A percentile compares a stretch with the other conserved stretches of the same genome.
Conservation (phyloP, 64 coral and sea anemone species). For the Dendrophyllia cribrosa region DNA sequence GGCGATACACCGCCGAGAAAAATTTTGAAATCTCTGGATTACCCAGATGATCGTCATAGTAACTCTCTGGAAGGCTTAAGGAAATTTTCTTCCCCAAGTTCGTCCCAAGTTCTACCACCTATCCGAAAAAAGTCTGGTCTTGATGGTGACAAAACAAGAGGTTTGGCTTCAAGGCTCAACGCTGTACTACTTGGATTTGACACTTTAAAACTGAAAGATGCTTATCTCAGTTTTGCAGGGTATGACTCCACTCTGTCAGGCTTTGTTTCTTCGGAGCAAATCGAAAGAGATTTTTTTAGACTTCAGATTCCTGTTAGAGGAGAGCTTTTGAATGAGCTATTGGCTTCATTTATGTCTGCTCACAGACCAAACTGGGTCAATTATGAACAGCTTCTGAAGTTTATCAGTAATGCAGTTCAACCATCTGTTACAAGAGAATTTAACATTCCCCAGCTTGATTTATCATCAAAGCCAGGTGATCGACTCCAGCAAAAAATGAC, state of each 20-base stretch:
- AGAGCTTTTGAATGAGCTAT: constrained; percentile 41
- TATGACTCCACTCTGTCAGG: constrained; percentile 90
- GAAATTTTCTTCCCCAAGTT: constrained; percentile 18
- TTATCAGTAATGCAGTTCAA: constrained; percentile 67
- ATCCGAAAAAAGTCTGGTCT: constrained; percentile 28
- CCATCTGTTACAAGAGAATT: constrained; percentile 28
- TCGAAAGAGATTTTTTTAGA: constrained; percentile 67
- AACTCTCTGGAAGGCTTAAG: background rate
- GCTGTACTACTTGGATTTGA: constrained; percentile 46
- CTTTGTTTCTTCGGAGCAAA: constrained; percentile 79
- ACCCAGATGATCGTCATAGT: background rate
- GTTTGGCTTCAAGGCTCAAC: background rate
- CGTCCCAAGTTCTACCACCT: constrained; percentile 71
- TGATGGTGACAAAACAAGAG: background rate
- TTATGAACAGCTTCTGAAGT: constrained; percentile 91
- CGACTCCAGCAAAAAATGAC: constrained; percentile 53
- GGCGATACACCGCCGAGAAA: constrained; percentile 78
- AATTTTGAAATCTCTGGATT: constrained; percentile 62
- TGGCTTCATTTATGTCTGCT: constrained; percentile 79
- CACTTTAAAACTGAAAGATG: constrained; percentile 68
- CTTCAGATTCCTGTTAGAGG: constrained; percentile 67
- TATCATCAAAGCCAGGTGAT: constrained; percentile 52
- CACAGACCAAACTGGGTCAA: constrained; percentile 87
- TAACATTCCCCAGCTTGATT: constrained; percentile 60
- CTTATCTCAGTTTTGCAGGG: constrained; percentile 74